Conservation (phyloP, 2,797 vertebrate genomes). For the Sebastes glaucus region DNA sequence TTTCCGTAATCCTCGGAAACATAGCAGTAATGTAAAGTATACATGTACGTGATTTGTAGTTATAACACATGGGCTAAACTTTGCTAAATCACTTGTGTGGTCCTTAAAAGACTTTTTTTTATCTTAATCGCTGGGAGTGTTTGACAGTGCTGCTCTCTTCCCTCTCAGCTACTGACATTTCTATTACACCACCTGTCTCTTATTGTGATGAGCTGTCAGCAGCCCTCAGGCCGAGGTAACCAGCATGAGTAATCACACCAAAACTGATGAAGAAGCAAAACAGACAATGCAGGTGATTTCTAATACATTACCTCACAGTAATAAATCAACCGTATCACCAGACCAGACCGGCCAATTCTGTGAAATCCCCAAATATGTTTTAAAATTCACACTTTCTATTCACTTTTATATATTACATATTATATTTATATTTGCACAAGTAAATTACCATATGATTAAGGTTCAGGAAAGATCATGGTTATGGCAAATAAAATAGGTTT, state of each 20-base stretch:
- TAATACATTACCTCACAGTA: neutral
- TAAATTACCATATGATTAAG: neutral
- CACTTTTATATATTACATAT: no score
- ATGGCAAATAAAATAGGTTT: neutral
- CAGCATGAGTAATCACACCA: neutral
- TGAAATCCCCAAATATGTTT: neutral
- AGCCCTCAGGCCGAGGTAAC: slow-evolving; percentile 5
- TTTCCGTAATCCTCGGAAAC: neutral
- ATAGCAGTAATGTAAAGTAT: neutral
- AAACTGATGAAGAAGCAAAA: slow-evolving; percentile 9
- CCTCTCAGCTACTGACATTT: neutral
- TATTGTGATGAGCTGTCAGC: slow-evolving; percentile 26
- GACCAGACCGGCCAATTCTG: neutral
- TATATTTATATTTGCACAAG: neutral
- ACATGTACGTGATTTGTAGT: neutral
- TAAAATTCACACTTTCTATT: neutral
- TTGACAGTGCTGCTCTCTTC: neutral
- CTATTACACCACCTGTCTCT: slow-evolving; percentile 10
- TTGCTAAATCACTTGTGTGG: neutral
- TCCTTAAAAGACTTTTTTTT: neutral
- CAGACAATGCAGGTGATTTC: neutral
- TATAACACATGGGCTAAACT: neutral
- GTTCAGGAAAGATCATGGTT: neutral
- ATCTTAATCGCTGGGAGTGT: neutral
- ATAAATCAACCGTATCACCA: neutral